phyloP scores from a whole-genome alignment of 2,888 invertebrate species.

The Ceramica pisi region DNA sequence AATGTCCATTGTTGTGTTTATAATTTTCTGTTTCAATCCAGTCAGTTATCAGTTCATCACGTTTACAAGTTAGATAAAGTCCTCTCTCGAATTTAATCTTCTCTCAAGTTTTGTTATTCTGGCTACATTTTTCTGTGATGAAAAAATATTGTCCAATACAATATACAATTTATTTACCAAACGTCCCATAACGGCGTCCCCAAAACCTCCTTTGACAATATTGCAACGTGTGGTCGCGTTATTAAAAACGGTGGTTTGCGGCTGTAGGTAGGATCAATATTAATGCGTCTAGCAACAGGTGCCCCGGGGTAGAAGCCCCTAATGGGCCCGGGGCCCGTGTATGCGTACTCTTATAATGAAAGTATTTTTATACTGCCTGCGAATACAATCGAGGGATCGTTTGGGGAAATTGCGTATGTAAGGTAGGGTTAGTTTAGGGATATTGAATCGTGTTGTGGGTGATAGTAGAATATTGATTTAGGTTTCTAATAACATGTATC shows the following conservation, averaged over 20 bases:
- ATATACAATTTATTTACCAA: neutral
- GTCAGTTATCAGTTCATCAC: too few species aligned
- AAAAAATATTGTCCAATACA: neutral
- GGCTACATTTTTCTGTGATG: neutral
- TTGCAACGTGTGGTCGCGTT: slow-evolving; percentile 34
- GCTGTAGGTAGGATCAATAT: slow-evolving; percentile 66
- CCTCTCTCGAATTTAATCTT: neutral
- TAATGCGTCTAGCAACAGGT: slow-evolving; percentile 73
- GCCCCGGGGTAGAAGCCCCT: slow-evolving; percentile 47
- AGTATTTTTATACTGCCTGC: slow-evolving; percentile 54
- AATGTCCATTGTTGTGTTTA: too few species aligned
- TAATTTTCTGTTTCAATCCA: too few species aligned
- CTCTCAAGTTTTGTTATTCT: neutral
- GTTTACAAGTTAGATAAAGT: neutral
- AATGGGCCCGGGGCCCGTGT: slow-evolving; percentile 51
- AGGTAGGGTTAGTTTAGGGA: slow-evolving; percentile 10
- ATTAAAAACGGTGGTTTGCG: slow-evolving; percentile 38
- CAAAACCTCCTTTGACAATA: slow-evolving; percentile 27
- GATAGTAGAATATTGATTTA: slow-evolving; percentile 23
- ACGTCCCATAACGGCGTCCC: neutral
- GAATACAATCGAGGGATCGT: slow-evolving; percentile 38
- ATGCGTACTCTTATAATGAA: slow-evolving; percentile 55
- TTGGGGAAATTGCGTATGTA: slow-evolving; percentile 20
- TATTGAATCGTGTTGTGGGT: slow-evolving; percentile 32
- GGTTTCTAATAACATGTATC: slow-evolving; percentile 6